Base-by-base conservation (phyloP, 2,113 vertebrate genomes). In the Heterocephalus glaber region DNA sequence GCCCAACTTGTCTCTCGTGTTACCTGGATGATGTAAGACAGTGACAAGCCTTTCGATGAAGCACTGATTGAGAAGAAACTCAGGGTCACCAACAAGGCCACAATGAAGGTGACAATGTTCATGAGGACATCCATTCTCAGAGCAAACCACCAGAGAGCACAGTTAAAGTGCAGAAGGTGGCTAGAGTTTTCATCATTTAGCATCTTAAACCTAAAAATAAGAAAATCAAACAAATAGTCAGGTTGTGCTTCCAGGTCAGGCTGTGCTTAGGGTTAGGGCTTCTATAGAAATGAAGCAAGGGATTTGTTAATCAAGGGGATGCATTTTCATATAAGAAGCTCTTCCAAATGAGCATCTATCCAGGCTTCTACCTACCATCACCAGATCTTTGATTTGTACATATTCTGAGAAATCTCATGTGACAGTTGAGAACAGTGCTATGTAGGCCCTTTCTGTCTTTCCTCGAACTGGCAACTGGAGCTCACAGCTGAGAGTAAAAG, bases 11-110 rank as follows among this genome's bases (percentile, higher is more conserved):
- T 13, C 41, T 56, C 19, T 26, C n/a, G 12, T 35, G 70, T 92
- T 97, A 98, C 99, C 98, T 99, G 98, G 91, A 98, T 98, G 47
- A 98, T 99, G 77, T 99, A 99, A 68, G 98, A 98, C 83, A 99
- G 54, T 0, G 98, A 98, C 96, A 99, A 97, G 92, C 98, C 99
- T 97, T 99, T 99, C 76, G 98, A 93, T 20, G 99, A 81, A 28
- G 98, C 86, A 41, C 84, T 97, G 88, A 99, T 95, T 0, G 96
- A 38, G 0, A 96, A 95, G 58, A 98, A 96, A 52, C 92, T 98
- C 63, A 99, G 97, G 60, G 98, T 98, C 20, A 98, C 98, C 92
- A 99, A 97, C 86, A 99, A 90, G 63, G 98, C 94, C 89, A 99
- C 98, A 5, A 96, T 19, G 65, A 98, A 95, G 76, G 98, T 98